These are phyloP conservation scores for Passer montanus DNA, from an alignment of 2,113 vertebrate genomes.

Conservation along the genomic window DNA sequence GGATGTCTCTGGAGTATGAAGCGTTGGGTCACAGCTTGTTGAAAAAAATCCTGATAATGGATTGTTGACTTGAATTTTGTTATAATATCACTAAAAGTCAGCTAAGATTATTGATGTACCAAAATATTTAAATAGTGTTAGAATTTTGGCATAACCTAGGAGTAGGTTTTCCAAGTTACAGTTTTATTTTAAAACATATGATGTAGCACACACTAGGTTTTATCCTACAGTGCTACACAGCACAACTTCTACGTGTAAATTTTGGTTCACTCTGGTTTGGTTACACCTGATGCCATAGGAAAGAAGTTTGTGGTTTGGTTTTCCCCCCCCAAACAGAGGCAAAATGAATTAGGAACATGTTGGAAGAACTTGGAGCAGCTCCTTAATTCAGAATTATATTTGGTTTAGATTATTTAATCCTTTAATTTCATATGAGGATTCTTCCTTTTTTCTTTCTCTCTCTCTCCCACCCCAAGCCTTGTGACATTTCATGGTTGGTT, in stretches of 20 bases:
- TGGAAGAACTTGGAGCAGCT: background rate
- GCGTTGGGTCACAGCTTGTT: background rate
- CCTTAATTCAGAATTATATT: background rate
- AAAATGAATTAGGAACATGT: background rate
- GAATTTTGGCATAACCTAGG: background rate
- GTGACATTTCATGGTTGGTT: background rate
- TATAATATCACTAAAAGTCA: background rate
- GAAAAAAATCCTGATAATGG: background rate
- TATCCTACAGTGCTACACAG: background rate
- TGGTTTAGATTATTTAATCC: background rate
- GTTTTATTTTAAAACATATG: background rate
- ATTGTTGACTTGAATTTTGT: background rate
- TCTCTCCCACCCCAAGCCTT: background rate
- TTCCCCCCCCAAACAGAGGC: background rate
- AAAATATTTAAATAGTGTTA: background rate
- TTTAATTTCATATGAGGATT: background rate
- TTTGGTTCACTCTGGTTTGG: background rate
- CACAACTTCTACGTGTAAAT: background rate
- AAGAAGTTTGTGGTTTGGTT: background rate
- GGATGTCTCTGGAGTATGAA: background rate
- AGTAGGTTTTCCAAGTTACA: background rate
- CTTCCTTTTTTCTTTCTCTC: background rate
- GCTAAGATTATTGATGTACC: background rate
- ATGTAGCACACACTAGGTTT: background rate
- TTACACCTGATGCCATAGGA: background rate